Evolutionary conservation across 2,888 invertebrate species (phyloP).

Genomic region (Luffia ferchaultella): DNA sequence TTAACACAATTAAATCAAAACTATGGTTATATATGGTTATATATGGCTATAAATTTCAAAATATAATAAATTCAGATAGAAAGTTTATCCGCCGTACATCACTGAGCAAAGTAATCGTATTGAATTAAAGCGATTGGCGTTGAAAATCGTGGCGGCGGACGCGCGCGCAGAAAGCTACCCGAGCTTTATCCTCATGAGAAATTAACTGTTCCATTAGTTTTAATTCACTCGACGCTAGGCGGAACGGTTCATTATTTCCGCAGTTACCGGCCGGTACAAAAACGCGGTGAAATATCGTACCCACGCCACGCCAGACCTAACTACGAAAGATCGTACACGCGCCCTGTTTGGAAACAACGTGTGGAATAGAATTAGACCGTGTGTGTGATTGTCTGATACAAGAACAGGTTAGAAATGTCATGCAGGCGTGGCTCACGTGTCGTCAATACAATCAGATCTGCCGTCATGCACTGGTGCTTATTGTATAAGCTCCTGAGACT

Average conservation of each 20-base stretch:
- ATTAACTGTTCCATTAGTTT: slow-evolving; percentile 65
- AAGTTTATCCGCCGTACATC: not conserved
- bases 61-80: not conserved
- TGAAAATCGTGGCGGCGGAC: not conserved
- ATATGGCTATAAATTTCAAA: too few species aligned
- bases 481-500: too few species aligned
- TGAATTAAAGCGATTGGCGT: not conserved
- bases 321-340: too few species aligned
- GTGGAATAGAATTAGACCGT: too few species aligned
- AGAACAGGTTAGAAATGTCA: too few species aligned
- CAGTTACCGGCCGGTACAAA: slow-evolving; percentile 28
- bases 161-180: slow-evolving; percentile 16
- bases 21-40: too few species aligned
- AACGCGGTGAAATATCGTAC: slow-evolving; percentile 41
- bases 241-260: slow-evolving; percentile 47
- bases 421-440: too few species aligned
- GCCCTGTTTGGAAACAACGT: too few species aligned
- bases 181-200: slow-evolving; percentile 60
- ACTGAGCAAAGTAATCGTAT: not conserved
- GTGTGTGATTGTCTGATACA: too few species aligned
- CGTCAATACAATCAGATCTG: too few species aligned
- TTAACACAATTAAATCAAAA: not conserved
- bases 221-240: slow-evolving; percentile 53
- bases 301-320: too few species aligned
- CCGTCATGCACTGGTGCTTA: too few species aligned